Base-by-base conservation (phyloP, 2,797 vertebrate species). In the Halcyon chelicuti region DNA sequence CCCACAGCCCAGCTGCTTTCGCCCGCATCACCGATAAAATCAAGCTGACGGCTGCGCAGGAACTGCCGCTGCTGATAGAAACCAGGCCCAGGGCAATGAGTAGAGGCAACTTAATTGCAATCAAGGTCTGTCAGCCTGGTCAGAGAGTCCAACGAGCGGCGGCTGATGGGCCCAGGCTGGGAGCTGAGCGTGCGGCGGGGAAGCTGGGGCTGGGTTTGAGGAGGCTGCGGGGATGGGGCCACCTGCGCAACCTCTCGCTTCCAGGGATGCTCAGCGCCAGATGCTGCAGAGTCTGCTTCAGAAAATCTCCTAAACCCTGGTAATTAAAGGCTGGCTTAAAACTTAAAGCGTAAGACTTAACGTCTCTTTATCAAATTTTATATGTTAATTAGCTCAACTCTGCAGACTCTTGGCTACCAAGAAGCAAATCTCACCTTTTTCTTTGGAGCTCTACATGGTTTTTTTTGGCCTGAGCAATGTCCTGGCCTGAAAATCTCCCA, bases 51-150 rank as follows among this genome's bases (percentile, higher is more conserved):
- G 74, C 58, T 55, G 35, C 1, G 14, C n/a, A 18, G 8, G 62
- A 33, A 19, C 85, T 31, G 86, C 83, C 40, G 1, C 0, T 5
- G 52, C 80, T 42, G 80, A 88, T 73, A 82, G 93, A 55, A 79
- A 93, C 81, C 51, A 55, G 47, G 44, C 84, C 76, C 73, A 66
- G 80, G 87, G 76, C 80, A 46, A 67, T 0, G 35, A 86, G 76
- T 3, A 55, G 72, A 72, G 72, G 67, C 76, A 28, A 54, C 19
- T 86, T 75, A 78, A 93, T 83, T 76, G 54, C 84, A 91, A 70
- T 71, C 86, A 77, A 61, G 40, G 74, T 61, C 77, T 35, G 65
- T n/a, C 65, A 84, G 91, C 57, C 79, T 58, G 4, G 2, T 54
- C 66, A 70, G 40, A 1, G 1, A 19, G 61, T 29, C 25, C 1